These are phyloP conservation scores for Chiridota heheva DNA, from an alignment of 35 echinoderm and acorn worm species.

Conservation along the genomic window DNA sequence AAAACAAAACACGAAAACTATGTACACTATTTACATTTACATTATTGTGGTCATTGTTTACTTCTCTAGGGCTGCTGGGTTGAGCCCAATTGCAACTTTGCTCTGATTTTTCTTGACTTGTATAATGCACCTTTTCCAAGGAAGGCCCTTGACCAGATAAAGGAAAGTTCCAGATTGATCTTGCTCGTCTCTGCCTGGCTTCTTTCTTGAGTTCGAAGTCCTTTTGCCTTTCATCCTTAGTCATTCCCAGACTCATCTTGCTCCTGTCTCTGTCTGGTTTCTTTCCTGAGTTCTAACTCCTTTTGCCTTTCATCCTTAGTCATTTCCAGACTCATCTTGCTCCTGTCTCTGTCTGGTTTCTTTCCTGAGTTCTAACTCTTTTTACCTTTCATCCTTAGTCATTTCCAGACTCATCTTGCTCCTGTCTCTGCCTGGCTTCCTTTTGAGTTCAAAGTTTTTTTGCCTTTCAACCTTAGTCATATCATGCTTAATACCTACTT, in stretches of 20 bases:
- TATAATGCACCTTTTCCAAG: not conserved
- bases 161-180: constrained; percentile 7
- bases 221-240: not conserved
- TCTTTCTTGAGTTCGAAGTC: not conserved
- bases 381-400: not conserved
- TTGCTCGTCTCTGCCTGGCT: not conserved
- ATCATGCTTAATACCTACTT: not conserved
- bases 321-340: not conserved
- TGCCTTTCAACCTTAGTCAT: not conserved
- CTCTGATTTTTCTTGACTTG: not conserved
- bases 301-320: not conserved
- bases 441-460: not conserved
- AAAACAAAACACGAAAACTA: constrained; percentile 5
- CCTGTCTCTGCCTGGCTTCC: not conserved
- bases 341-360: not conserved
- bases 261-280: not conserved
- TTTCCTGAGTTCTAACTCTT: not conserved
- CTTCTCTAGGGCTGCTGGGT: not conserved
- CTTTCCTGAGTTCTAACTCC: not conserved
- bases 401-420: too few relatives aligned
- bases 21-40: not conserved
- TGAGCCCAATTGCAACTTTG: not conserved
- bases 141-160: constrained; percentile 22
- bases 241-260: not conserved
- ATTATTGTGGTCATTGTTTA: not conserved